Percentiles rank a stretch among this genome's conserved stretches.
Evolutionary conservation across 2,888 invertebrate genomes (phyloP).

Genomic region (Hydrotaea diabolus): DNA sequence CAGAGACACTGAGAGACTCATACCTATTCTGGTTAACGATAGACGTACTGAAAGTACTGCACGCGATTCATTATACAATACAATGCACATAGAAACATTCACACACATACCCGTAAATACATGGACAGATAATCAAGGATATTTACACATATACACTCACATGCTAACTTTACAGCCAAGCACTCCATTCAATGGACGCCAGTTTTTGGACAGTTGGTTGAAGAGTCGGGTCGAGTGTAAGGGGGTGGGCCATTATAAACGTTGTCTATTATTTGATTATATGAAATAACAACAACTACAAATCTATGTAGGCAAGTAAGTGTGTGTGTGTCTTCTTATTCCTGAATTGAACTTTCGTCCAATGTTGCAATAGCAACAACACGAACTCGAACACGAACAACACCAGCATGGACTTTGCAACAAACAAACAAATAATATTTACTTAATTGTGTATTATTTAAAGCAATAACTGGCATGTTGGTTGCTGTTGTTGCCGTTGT

Average conservation of each 20-base stretch:
- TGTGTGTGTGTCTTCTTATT: neutral
- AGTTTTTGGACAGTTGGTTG: neutral
- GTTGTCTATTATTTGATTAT: conserved; percentile 46
- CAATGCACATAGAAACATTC: neutral
- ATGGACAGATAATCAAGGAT: conserved; percentile 17
- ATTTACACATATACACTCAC: neutral
- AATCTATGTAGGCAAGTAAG: neutral
- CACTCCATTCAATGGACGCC: neutral
- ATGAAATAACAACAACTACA: conserved; percentile 36
- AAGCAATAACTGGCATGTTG: conserved; percentile 50
- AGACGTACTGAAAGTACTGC: neutral
- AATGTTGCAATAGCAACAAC: neutral
- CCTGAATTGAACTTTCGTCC: neutral
- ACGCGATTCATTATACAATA: conserved; percentile 7
- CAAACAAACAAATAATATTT: conserved; percentile 55
- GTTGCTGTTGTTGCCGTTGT: neutral
- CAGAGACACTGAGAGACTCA: neutral
- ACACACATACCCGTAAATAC: neutral
- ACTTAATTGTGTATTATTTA: conserved; percentile 56
- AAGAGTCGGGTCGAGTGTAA: neutral
- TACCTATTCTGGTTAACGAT: neutral
- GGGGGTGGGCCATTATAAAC: conserved; percentile 24
- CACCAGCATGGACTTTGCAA: conserved; percentile 37
- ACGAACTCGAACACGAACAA: conserved; percentile 14
- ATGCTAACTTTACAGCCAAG: no score